Base-by-base conservation (phyloP, 2,888 invertebrate genomes). In the Capitulum mitella region DNA sequence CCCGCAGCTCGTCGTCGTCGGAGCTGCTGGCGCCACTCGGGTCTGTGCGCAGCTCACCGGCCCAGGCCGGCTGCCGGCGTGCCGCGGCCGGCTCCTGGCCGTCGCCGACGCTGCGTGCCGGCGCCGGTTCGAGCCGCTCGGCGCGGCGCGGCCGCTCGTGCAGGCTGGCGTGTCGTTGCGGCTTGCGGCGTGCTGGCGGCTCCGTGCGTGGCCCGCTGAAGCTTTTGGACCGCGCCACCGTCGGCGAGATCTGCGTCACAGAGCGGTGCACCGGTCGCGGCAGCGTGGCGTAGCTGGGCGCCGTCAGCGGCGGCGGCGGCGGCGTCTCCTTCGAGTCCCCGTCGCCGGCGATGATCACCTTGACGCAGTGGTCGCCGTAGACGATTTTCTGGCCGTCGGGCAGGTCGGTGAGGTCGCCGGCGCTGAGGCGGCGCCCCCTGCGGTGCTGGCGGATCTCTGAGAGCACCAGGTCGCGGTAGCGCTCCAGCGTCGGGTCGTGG, bases 381-480 rank as follows among this genome's bases (percentile, higher is more conserved):
- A 80, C 78, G 40, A 79, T 75, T 12, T 79, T 74, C 34, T 43
- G 58, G 32, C 70, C 70, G 61, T 43, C 51, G 54, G 54, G 6
- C 37, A 6, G 12, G 29, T 77, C 43, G 43, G 43, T 34, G 54
- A 70, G 43, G 61, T 58, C 61, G 29, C 77, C 79, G 70, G 81
- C 51, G 70, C 80, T 43, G 61, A 78, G 29, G 54, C 79, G 16
- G 22, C 81, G 70, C 16, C 70, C 29, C 5, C 70, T 37, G 22
- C 70, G 34, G 22, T 70, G 70, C 37, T 70, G 70, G 5, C 70
- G 82, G 58, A 82, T 82, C 70, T 82, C 81, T n/a, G 80, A 80
- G 34, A 82, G 78, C 32, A 82, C 80, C 70, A 79, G 78, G 46
- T 82, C 78, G n/a, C 81, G 82, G 58, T 81, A 82, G 43, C 80